A percentile compares a stretch with the other conserved stretches of the same genome.
Conservation (phyloP, 1,140 invertebrate species). For the Nasonia giraulti region DNA sequence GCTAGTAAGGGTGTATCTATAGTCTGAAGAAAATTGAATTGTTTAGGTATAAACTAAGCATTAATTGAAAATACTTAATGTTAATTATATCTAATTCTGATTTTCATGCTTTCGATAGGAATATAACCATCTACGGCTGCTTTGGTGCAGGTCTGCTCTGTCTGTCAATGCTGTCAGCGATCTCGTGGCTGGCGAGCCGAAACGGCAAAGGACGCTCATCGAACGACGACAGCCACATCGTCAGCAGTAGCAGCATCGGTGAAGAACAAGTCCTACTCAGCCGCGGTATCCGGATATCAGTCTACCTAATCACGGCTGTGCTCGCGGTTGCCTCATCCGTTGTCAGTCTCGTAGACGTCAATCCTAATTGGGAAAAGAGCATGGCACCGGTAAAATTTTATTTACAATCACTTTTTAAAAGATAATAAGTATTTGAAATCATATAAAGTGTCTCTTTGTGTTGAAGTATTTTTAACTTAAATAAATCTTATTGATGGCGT, state of each 20-base stretch:
- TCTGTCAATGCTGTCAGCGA: slow-evolving; percentile 62
- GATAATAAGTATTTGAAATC: slow-evolving; percentile 1
- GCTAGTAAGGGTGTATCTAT: too few species aligned
- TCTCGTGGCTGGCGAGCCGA: slow-evolving; percentile 64
- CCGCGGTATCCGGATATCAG: slow-evolving; percentile 62
- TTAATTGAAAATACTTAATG: too few species aligned
- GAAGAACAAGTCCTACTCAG: slow-evolving; percentile 54
- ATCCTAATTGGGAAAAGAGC: slow-evolving; percentile 44
- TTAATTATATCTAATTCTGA: background rate
- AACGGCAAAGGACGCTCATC: slow-evolving; percentile 22
- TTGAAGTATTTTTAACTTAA: too few species aligned
- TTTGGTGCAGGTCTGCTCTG: slow-evolving; percentile 63
- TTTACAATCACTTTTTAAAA: background rate
- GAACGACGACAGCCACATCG: background rate
- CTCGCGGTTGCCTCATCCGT: slow-evolving; percentile 64
- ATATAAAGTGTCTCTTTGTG: too few species aligned
- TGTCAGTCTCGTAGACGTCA: slow-evolving; percentile 63
- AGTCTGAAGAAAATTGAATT: too few species aligned
- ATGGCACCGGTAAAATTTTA: slow-evolving; percentile 68
- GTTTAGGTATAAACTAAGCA: too few species aligned
- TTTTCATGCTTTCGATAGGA: slow-evolving; percentile 55
- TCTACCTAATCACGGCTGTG: slow-evolving; percentile 66
- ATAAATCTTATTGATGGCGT: too few species aligned
- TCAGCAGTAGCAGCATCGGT: background rate
- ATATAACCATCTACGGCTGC: slow-evolving; percentile 64